Evolutionary conservation across 2,888 invertebrate species (phyloP).

Genomic region (Chesias legatella): DNA sequence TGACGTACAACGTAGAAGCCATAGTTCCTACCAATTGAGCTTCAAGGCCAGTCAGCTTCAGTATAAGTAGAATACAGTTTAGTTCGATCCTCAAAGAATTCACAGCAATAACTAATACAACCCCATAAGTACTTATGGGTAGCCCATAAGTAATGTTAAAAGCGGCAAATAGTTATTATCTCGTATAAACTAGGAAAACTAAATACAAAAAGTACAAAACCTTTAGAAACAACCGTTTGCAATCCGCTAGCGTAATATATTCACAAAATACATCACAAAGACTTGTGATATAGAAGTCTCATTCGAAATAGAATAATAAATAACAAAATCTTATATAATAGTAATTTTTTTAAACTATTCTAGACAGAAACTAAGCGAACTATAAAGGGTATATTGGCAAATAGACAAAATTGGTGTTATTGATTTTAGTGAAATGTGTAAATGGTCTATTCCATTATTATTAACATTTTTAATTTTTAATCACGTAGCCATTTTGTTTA

Average conservation of each 20-base stretch:
- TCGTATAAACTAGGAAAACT: conserved; percentile 23
- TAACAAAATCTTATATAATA: conserved; percentile 72
- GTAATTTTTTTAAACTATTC: conserved; percentile 52
- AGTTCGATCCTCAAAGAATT: too few species aligned
- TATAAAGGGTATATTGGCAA: conserved; percentile 59
- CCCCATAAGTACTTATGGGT: too few species aligned
- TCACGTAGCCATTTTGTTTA: too few species aligned
- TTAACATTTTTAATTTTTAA: too few species aligned
- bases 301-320: conserved; percentile 74
- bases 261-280: conserved; percentile 60
- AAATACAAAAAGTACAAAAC: conserved; percentile 28
- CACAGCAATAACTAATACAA: too few species aligned
- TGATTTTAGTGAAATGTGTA: not conserved
- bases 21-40: too few species aligned
- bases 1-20: too few species aligned
- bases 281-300: conserved; percentile 67
- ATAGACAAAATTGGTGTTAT: conserved; percentile 31
- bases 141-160: conserved; percentile 3
- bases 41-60: too few species aligned
- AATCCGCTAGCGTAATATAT: conserved; percentile 40
- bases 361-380: conserved; percentile 70
- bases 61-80: too few species aligned
- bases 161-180: conserved; percentile 3
- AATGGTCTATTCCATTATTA: too few species aligned
- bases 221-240: conserved; percentile 15